Conservation (phyloP, 2,113 vertebrate genomes). For the Rhinopomastus cyanomelas region DNA sequence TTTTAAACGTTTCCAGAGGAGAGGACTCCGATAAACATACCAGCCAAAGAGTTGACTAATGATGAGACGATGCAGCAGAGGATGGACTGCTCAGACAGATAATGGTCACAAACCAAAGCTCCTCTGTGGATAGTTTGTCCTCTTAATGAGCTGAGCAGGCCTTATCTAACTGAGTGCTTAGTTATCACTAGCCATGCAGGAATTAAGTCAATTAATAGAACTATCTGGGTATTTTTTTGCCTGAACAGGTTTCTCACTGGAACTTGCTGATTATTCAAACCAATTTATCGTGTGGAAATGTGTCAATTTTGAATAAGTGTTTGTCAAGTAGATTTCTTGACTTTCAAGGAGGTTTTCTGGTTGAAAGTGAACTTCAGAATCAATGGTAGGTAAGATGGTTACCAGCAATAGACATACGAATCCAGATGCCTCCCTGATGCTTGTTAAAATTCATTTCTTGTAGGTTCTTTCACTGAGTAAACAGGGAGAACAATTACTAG, state of each 20-base stretch:
- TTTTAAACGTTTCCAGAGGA: too few species aligned
- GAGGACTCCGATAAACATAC: fast-evolving
- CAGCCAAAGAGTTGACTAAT: background rate
- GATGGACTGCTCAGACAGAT: background rate
- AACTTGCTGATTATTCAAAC: background rate
- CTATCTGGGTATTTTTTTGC: background rate
- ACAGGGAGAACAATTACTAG: background rate
- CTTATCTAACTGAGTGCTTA: background rate
- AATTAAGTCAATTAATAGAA: background rate
- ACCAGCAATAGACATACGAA: background rate
- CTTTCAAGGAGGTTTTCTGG: background rate
- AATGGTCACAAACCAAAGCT: background rate
- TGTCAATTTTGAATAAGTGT: background rate
- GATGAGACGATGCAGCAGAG: background rate
- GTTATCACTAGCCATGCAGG: background rate
- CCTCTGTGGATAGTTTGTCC: background rate
- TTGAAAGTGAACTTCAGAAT: background rate
- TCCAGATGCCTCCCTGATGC: fast-evolving
- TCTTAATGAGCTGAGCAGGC: background rate
- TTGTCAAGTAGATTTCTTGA: background rate
- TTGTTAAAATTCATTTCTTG: background rate
- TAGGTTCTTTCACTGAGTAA: background rate
- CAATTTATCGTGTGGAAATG: background rate
- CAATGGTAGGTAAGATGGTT: background rate
- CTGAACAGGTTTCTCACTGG: background rate